These are phyloP conservation scores for Nemoura dubitans DNA, from an alignment of 2,888 invertebrate genomes.

Conservation along the genomic window DNA sequence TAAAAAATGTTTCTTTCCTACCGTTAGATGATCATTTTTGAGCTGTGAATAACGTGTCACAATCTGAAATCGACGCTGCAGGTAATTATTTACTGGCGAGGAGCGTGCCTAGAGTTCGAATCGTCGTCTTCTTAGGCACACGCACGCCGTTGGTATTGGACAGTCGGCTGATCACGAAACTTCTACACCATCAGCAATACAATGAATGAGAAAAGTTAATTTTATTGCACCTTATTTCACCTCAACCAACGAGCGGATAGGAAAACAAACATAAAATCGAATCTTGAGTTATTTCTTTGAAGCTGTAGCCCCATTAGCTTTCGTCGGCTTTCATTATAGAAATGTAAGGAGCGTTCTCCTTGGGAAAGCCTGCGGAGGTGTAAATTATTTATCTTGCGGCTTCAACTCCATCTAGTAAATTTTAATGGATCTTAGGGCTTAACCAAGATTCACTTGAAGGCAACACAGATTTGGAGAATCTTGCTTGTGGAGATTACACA, in stretches of 20 bases:
- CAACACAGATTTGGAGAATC: conserved; percentile 4
- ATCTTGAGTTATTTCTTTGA: conserved; percentile 20
- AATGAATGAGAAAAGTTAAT: conserved; percentile 22
- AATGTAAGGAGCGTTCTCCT: background rate
- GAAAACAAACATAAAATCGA: conserved; percentile 25
- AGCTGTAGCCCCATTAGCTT: background rate
- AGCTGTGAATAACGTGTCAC: no score
- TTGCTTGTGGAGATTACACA: background rate
- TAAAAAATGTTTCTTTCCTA: no score
- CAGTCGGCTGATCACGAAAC: background rate
- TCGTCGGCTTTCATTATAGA: conserved; percentile 19
- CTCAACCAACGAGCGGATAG: conserved; percentile 5
- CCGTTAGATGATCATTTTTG: no score
- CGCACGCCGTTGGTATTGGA: no score
- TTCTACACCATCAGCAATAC: background rate
- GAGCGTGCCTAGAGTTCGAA: no score
- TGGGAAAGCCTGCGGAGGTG: background rate
- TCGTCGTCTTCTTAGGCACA: no score
- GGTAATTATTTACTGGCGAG: no score
- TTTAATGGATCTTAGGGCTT: conserved; percentile 5
- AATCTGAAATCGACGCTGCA: no score
- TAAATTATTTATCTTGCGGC: conserved; percentile 22
- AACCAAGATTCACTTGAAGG: conserved; percentile 12
- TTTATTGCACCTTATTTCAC: conserved; percentile 33
- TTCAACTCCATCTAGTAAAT: background rate